Evolutionary conservation across 2,888 invertebrate genomes (phyloP), one percentile per base, ranked within the genome.

Genomic region (Plebejus melissa): DNA sequence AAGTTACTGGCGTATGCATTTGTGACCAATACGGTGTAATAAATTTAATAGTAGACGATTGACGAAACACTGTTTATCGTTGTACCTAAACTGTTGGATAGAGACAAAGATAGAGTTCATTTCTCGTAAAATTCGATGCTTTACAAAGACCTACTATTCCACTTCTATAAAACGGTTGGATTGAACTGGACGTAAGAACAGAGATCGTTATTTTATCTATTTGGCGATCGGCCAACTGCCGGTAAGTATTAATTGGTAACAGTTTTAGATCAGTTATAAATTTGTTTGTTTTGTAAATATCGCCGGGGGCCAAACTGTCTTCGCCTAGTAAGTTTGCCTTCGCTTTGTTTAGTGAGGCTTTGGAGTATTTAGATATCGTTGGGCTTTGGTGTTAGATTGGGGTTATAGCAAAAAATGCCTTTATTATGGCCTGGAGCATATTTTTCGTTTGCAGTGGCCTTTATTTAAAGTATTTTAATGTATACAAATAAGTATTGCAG

Each of bases 211-310:
- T 70, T 41, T 65, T 65, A 65, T 70, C 38, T 70, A 70, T 41
- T 70, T 70, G 70, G 70, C 70, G 41, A 70, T 70, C 70, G 70
- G 41, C 70, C 70, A 70, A n/a, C 41, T 38, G 9, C 70, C 71
- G 46, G 71, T 46, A 28, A 71, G 22, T 46, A 41, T 41, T 71
- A 71, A 71, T 71, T 71, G 71, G 22, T 71, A 46, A 46, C 46
- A 71, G 41, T 16, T 71, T 41, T 22, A 71, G 71, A 28, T 28
- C 71, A 1, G 22, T 46, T 46, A 46, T 71, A 46, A 46, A 46
- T 38, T 22, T 38, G 71, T 46, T 71, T 71, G 71, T 71, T 41
- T 71, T 71, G 71, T 71, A 41, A 41, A 41, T 70, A 70, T 71
- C 46, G 46, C 46, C 71, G 4, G 71, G 11, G n/a, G 46, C 46